Evolutionary conservation across 1,140 invertebrate genomes (phyloP).

Genomic region (Drosophila kurseongensis): DNA sequence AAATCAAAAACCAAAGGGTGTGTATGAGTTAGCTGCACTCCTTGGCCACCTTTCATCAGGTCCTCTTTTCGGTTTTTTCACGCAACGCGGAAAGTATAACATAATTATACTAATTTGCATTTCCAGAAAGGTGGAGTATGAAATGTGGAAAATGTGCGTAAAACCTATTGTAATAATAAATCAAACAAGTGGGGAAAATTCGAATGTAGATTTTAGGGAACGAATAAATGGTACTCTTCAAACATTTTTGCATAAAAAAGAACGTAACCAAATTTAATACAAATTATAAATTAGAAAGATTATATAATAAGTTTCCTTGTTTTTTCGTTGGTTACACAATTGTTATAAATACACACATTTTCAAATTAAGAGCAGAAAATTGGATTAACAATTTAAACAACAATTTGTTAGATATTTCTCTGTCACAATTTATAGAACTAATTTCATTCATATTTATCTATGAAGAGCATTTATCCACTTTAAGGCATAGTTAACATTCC

Average conservation of each 20-base stretch:
- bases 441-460: no score
- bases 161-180: slow-evolving; percentile 71
- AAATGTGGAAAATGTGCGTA: slow-evolving; percentile 61
- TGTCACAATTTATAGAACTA: no score
- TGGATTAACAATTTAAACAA: neutral
- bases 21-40: slow-evolving; percentile 36
- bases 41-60: slow-evolving; percentile 44
- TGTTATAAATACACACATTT: no score
- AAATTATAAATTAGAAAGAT: neutral
- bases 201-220: neutral
- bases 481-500: neutral
- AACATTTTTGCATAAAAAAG: neutral
- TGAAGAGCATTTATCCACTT: no score
- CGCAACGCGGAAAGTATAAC: slow-evolving; percentile 45
- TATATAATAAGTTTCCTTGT: no score
- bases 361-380: no score
- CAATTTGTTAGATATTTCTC: no score
- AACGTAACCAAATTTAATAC: no score
- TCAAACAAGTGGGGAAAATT: slow-evolving; percentile 54
- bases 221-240: slow-evolving; percentile 23
- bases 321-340: no score
- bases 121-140: slow-evolving; percentile 40
- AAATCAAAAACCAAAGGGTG: slow-evolving; percentile 46
- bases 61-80: slow-evolving; percentile 19
- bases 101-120: slow-evolving; percentile 80